Evolutionary conservation across 1,140 invertebrate genomes (phyloP).

Genomic region (Cherax destructor): DNA sequence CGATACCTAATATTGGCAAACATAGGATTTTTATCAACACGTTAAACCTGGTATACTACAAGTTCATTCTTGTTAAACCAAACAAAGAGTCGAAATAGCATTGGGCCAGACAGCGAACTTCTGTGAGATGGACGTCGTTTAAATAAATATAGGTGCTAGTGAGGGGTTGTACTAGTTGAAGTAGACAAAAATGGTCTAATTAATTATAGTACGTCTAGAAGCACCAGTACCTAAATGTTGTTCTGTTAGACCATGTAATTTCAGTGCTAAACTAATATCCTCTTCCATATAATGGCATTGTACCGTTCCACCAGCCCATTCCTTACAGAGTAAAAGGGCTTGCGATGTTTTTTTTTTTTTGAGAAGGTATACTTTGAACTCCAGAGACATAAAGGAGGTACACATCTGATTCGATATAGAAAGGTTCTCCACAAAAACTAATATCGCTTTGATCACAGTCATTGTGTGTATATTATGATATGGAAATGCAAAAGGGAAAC

Average conservation of each 20-base stretch:
- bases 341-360: no score
- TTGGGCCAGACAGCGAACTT: background rate
- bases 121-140: background rate
- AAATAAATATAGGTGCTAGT: background rate
- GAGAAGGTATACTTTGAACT: no score
- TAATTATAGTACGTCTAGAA: no score
- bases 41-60: background rate
- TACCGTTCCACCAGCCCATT: no score
- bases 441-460: conserved; percentile 72
- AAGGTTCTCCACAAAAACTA: conserved; percentile 19
- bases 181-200: background rate
- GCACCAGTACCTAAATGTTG: no score
- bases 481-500: conserved; percentile 68
- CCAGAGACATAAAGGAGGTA: no score
- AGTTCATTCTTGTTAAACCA: conserved; percentile 15
- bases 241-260: no score
- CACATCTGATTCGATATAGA: background rate
- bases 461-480: conserved; percentile 67
- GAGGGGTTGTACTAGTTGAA: background rate
- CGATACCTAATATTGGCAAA: no score
- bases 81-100: background rate
- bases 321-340: background rate
- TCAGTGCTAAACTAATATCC: no score
- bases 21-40: no score
- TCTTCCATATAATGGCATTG: no score